Conservation (phyloP, 2,888 invertebrate species). For the Drosophila peninsularis region DNA sequence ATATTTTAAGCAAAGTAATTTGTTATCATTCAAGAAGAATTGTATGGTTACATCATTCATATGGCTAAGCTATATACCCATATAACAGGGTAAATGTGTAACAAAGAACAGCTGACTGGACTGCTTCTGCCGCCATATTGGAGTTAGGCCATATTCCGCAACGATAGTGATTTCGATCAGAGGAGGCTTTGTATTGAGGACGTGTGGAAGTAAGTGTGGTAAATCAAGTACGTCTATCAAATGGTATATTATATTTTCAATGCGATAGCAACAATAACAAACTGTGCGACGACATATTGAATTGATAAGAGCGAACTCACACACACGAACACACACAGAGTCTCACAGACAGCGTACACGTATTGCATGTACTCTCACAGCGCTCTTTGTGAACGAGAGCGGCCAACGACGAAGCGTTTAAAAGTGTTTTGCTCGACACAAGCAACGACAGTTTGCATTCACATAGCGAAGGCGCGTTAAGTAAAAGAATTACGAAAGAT, state of each 20-base stretch:
- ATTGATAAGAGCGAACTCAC: slow-evolving; percentile 60
- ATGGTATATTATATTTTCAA: slow-evolving; percentile 63
- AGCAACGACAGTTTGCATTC: slow-evolving; percentile 74
- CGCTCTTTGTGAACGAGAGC: slow-evolving; percentile 52
- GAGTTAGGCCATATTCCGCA: slow-evolving; percentile 30
- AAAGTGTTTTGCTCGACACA: slow-evolving; percentile 77
- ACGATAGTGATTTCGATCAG: slow-evolving; percentile 3
- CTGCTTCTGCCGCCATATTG: slow-evolving; percentile 60
- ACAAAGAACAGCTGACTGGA: slow-evolving; percentile 80
- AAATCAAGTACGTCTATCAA: slow-evolving; percentile 63
- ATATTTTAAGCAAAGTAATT: not conserved
- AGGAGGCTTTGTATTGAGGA: slow-evolving; percentile 59
- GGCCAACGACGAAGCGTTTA: slow-evolving; percentile 64
- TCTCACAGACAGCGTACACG: slow-evolving; percentile 10
- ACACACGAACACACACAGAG: slow-evolving; percentile 2
- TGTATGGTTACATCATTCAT: not conserved
- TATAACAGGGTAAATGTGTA: slow-evolving; percentile 14
- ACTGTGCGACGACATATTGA: slow-evolving; percentile 64
- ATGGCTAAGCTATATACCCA: not conserved
- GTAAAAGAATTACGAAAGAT: slow-evolving; percentile 46
- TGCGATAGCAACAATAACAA: slow-evolving; percentile 43
- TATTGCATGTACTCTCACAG: slow-evolving; percentile 16
- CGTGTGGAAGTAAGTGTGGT: slow-evolving; percentile 67
- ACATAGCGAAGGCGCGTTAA: slow-evolving; percentile 69
- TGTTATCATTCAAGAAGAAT: not conserved